Conservation (phyloP, 2,888 invertebrate genomes). For the Phyllotreta striolata region DNA sequence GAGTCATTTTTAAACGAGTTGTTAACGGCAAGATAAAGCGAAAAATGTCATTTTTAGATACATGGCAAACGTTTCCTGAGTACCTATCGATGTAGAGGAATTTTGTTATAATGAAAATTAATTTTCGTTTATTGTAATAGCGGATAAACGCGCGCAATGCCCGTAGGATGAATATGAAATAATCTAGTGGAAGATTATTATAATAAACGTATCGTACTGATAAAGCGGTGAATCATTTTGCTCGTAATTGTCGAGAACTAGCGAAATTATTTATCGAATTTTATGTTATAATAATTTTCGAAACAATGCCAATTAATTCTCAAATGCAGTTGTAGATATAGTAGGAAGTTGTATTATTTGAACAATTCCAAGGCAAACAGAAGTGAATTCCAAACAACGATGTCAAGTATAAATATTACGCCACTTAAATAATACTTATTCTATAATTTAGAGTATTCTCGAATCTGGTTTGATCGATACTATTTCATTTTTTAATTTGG, state of each 20-base stretch:
- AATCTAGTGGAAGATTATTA: not conserved
- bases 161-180: slow-evolving; percentile 7
- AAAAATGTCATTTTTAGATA: too few relatives aligned
- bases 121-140: too few relatives aligned
- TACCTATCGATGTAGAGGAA: too few relatives aligned
- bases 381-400: slow-evolving; percentile 10
- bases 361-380: slow-evolving; percentile 14
- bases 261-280: slow-evolving; percentile 1
- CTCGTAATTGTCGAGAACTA: not conserved
- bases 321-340: slow-evolving; percentile 4
- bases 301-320: not conserved
- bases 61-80: too few relatives aligned
- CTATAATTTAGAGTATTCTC: too few relatives aligned
- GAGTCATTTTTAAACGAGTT: slow-evolving; percentile 7
- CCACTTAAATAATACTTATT: slow-evolving; percentile 10
- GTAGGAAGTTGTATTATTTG: slow-evolving; percentile 17
- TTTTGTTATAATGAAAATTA: too few relatives aligned
- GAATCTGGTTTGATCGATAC: too few relatives aligned
- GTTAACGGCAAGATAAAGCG: too few relatives aligned
- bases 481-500: too few relatives aligned
- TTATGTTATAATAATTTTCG: not conserved
- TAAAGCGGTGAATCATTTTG: slow-evolving; percentile 9
- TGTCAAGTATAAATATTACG: slow-evolving; percentile 14
- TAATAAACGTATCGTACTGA: slow-evolving; percentile 1
- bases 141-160: too few relatives aligned